Evolutionary conservation across 92 coral and sea anemone genomes (phyloP).

Genomic region (Phenganax stokvisi): DNA sequence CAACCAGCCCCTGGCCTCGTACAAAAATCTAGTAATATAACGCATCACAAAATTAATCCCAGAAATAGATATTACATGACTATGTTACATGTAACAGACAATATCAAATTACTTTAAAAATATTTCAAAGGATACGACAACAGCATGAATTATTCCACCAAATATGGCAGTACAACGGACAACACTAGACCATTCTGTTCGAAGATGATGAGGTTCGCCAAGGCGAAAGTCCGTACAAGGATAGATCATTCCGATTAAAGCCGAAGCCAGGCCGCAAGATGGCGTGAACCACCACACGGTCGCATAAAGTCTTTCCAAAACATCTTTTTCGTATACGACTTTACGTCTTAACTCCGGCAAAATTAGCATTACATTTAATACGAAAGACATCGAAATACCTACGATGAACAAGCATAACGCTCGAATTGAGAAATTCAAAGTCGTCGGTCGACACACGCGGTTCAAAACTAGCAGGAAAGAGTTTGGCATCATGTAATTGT

Average conservation of each 20-base stretch:
- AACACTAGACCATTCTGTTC: conserved; percentile 94
- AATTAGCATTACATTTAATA: conserved; percentile 74
- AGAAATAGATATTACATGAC: background rate
- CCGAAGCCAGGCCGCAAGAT: conserved; percentile 88
- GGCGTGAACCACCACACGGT: conserved; percentile 98
- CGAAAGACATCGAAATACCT: conserved; percentile 80
- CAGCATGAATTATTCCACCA: conserved; percentile 93
- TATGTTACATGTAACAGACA: background rate
- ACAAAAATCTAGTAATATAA: too few species aligned
- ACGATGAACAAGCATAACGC: conserved; percentile 82
- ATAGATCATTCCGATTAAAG: conserved; percentile 76
- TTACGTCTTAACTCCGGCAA: conserved; percentile 81
- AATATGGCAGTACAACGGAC: conserved; percentile 84
- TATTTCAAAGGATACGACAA: conserved; percentile 90
- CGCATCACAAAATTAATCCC: too few species aligned
- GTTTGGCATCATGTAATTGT: background rate
- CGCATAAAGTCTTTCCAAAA: conserved; percentile 69
- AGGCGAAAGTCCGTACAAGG: conserved; percentile 88
- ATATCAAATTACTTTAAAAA: background rate
- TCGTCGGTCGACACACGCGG: conserved; percentile 49
- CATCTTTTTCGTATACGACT: conserved; percentile 67
- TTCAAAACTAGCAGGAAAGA: background rate
- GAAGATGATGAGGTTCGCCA: conserved; percentile 82
- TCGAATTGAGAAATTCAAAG: conserved; percentile 82
- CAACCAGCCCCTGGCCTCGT: too few species aligned